These are phyloP conservation scores for Chymomyza amoena DNA, from an alignment of 2,888 invertebrate genomes.

Conservation along the genomic window DNA sequence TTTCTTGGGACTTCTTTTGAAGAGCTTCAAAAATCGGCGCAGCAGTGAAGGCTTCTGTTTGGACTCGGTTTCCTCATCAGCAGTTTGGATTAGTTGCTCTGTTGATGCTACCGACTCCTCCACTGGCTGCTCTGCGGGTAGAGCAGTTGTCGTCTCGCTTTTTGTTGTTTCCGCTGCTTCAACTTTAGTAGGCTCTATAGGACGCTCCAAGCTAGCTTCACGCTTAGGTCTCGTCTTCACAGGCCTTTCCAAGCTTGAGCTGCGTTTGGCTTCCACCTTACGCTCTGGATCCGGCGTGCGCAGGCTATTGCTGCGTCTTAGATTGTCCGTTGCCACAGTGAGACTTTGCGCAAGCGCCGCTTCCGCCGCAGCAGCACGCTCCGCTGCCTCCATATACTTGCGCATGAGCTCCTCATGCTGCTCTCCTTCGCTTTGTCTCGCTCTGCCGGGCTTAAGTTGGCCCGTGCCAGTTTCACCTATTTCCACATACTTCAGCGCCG, in stretches of 20 bases:
- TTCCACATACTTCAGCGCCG: constrained; percentile 53
- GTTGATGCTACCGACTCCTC: neutral
- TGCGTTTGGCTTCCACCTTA: constrained; percentile 41
- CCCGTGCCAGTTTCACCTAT: constrained; percentile 42
- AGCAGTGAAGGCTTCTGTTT: constrained; percentile 15
- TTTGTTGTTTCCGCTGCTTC: neutral
- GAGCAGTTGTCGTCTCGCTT: neutral
- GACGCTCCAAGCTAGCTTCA: constrained; percentile 42
- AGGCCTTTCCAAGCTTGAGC: constrained; percentile 50
- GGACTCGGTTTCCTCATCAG: neutral
- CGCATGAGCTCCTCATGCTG: constrained; percentile 47
- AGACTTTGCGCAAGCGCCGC: constrained; percentile 42
- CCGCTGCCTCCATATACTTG: constrained; percentile 56
- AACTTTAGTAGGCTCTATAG: neutral
- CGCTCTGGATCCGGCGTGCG: constrained; percentile 30
- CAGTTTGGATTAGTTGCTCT: neutral
- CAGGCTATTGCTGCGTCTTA: constrained; percentile 54
- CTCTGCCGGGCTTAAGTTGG: neutral
- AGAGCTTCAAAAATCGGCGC: constrained; percentile 23
- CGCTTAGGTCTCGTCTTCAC: constrained; percentile 27
- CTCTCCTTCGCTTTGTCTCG: constrained; percentile 43
- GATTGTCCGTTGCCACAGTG: constrained; percentile 23
- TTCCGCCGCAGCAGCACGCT: constrained; percentile 44
- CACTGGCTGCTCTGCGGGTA: neutral
- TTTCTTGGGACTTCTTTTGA: constrained; percentile 12